Conservation (phyloP, 2,888 invertebrate species). For the Acleris sparsana region DNA sequence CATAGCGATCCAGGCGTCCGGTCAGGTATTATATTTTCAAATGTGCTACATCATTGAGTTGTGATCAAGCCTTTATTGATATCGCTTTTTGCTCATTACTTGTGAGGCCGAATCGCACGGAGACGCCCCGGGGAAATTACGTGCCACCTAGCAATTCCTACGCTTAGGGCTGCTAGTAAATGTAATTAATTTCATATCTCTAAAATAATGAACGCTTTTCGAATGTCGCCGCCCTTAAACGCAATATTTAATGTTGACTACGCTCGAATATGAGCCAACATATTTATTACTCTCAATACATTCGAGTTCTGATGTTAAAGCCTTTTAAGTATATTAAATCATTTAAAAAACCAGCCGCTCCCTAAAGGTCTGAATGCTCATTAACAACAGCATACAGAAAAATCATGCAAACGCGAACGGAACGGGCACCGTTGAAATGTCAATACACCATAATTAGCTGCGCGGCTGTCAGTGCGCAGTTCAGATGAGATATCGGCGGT, state of each 20-base stretch:
- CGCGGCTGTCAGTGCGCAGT: constrained; percentile 13
- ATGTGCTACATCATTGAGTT: constrained; percentile 28
- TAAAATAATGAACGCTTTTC: constrained; percentile 54
- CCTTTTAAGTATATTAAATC: constrained; percentile 18
- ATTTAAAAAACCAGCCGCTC: constrained; percentile 15
- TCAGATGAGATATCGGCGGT: constrained; percentile 25
- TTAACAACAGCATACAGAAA: constrained; percentile 30
- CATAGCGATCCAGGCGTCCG: constrained; percentile 18
- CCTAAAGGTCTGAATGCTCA: constrained; percentile 33
- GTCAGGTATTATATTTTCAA: constrained; percentile 19
- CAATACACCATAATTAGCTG: constrained; percentile 45
- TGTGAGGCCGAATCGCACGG: constrained; percentile 38
- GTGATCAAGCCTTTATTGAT: constrained; percentile 34
- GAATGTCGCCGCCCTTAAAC: constrained; percentile 31
- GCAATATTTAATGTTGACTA: constrained; percentile 18
- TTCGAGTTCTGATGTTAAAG: constrained; percentile 2
- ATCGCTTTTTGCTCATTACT: constrained; percentile 39
- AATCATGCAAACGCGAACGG: constrained; percentile 33
- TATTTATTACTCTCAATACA: constrained; percentile 12
- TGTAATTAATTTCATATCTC: constrained; percentile 63
- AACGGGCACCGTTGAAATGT: constrained; percentile 44
- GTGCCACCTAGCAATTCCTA: constrained; percentile 61
- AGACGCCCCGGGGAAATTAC: constrained; percentile 71
- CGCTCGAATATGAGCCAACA: constrained; percentile 1
- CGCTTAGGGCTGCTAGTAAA: constrained; percentile 57